These are phyloP conservation scores for Propithecus perrieri DNA, from an alignment of 2,797 vertebrate genomes.

Conservation along the genomic window DNA sequence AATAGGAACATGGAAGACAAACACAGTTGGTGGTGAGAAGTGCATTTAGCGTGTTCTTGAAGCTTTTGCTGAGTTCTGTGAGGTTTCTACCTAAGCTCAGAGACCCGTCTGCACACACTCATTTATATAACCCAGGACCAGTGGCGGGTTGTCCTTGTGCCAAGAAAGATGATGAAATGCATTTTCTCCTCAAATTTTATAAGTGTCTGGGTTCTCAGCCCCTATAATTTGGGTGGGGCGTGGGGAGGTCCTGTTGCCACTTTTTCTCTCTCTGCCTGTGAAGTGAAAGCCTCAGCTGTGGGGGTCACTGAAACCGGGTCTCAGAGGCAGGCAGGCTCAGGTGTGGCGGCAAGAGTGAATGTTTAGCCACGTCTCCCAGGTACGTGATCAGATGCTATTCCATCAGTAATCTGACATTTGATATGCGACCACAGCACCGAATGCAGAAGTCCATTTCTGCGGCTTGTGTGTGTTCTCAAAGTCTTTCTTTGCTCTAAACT, in stretches of 20 bases:
- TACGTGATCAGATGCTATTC: fast-evolving
- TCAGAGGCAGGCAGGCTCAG: no score
- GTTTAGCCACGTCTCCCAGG: fast-evolving
- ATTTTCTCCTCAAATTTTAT: constrained; percentile 8
- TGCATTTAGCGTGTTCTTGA: no score
- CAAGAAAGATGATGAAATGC: not conserved
- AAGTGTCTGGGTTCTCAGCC: not conserved
- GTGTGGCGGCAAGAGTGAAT: fast-evolving
- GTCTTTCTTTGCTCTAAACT: no score
- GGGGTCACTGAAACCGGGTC: no score
- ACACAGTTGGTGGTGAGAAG: not conserved
- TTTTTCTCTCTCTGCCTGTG: not conserved
- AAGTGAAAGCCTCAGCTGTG: fast-evolving
- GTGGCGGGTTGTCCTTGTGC: fast-evolving
- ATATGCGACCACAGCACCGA: fast-evolving
- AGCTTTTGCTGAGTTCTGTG: no score
- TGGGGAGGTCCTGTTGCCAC: not conserved
- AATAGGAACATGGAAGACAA: not conserved
- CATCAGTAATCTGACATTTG: fast-evolving
- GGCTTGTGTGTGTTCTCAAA: fast-evolving
- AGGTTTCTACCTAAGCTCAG: not conserved
- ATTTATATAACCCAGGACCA: not conserved
- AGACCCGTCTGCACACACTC: fast-evolving
- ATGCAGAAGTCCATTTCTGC: fast-evolving
- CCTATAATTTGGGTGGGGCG: not conserved